phyloP scores from a whole-genome alignment of 2,888 invertebrate genomes.

The Dicyrtomina minuta region DNA sequence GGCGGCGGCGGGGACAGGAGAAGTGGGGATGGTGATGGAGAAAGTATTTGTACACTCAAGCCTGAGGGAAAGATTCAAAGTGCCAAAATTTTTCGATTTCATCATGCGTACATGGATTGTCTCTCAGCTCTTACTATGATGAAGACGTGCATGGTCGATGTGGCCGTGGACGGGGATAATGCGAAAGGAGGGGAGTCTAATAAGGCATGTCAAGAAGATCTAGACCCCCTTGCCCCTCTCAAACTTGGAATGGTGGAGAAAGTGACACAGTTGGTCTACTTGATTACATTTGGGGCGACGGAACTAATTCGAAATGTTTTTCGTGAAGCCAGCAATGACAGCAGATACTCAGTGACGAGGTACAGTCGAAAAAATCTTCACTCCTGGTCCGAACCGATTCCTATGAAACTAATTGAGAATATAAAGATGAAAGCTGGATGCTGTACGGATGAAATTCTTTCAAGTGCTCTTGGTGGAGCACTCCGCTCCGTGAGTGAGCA shows the following conservation, averaged over 20 bases:
- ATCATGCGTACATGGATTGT: slow-evolving; percentile 49
- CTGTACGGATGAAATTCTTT: slow-evolving; percentile 37
- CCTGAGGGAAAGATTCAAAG: slow-evolving; percentile 1
- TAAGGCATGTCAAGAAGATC: slow-evolving; percentile 36
- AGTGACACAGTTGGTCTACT: slow-evolving; percentile 32
- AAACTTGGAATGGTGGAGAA: slow-evolving; percentile 33
- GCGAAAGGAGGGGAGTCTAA: background rate
- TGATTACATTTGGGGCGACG: slow-evolving; percentile 36
- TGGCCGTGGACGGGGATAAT: background rate
- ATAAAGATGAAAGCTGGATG: slow-evolving; percentile 35
- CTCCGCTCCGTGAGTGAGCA: slow-evolving; percentile 37
- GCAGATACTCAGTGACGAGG: slow-evolving; percentile 34
- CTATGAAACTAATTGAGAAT: slow-evolving; percentile 30
- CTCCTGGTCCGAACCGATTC: slow-evolving; percentile 40
- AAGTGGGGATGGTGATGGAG: background rate
- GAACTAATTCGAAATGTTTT: slow-evolving; percentile 41
- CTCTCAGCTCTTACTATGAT: slow-evolving; percentile 37
- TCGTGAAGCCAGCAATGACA: slow-evolving; percentile 32
- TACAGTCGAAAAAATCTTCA: slow-evolving; percentile 39
- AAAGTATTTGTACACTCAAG: too few relatives aligned
- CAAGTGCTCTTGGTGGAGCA: slow-evolving; percentile 36
- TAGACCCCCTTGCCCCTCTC: slow-evolving; percentile 36
- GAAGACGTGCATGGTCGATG: slow-evolving; percentile 41
- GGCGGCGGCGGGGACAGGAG: slow-evolving; percentile 12
- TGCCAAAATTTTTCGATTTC: slow-evolving; percentile 42